Percentiles rank a stretch among this genome's conserved stretches.
Evolutionary conservation across 2,797 vertebrate species (phyloP).

Genomic region (Clarias laeviceps): DNA sequence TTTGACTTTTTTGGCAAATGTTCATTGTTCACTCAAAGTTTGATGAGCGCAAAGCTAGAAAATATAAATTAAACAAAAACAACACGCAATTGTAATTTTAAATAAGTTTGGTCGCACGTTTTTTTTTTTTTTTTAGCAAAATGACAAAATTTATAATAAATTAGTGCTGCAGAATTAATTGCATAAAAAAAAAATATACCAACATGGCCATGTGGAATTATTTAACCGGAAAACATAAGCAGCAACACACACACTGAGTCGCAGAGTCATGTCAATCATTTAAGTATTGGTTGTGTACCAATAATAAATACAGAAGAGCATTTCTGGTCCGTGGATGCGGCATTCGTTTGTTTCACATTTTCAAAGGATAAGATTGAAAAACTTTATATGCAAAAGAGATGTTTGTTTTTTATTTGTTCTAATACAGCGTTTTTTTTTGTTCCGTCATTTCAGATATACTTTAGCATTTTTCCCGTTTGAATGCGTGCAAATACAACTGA

Average conservation of each 20-base stretch:
- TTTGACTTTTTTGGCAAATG: conserved; percentile 67
- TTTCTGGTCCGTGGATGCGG: not conserved
- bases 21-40: conserved; percentile 25
- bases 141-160: not conserved
- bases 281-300: no score
- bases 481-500: not conserved
- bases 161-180: no score
- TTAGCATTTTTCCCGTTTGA: not conserved
- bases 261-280: no score
- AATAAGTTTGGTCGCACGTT: not conserved
- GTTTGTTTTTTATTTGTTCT: not conserved
- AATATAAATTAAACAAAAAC: conserved; percentile 19
- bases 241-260: no score
- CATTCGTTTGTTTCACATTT: not conserved
- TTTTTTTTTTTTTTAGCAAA: not conserved
- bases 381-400: not conserved
- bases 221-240: no score
- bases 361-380: not conserved
- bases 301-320: not conserved
- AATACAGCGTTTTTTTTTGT: no score
- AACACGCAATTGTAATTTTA: not conserved
- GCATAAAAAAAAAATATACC: no score
- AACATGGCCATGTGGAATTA: no score
- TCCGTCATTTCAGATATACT: no score
- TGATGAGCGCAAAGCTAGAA: conserved; percentile 36